Evolutionary conservation across 2,113 vertebrate species (phyloP), one percentile per base, ranked within the genome.

Genomic region (Petrocephalus microphthalmus): DNA sequence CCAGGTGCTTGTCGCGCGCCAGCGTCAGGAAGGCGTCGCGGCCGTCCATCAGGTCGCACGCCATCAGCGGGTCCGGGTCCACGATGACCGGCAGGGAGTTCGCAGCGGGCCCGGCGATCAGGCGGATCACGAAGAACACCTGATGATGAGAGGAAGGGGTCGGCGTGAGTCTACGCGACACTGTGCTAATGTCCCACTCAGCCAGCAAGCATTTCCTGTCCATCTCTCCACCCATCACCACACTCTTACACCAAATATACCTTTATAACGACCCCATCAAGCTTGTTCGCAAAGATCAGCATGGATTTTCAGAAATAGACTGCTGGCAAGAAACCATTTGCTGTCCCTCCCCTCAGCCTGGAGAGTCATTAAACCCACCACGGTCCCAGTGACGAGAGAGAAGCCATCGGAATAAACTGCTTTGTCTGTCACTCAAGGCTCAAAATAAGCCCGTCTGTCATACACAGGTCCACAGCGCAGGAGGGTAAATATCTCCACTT

Each of bases 81-180:
- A 92, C 87, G 0, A 99, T 99, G 42, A 97, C 97, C 37, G 97
- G 97, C 92, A 99, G 92, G 84, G 98, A 96, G 90, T 99, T 99
- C 90, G 97, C 96, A 89, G 97, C 96, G 37, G 97, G 97, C 42
- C 95, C 97, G 25, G 97, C 97, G 22, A 96, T 98, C 86, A 99
- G 95, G 56, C 98, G 97, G 88, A 99, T 99, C 90, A 99, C 98
- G 91, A 99, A 99, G 93, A 99, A 99, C 52, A 99, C 98, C 98
- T 99, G 37, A n/a, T 1, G 5, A 29, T 2, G 2, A 83, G 90
- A 84, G 7, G 42, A 82, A 11, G 56, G 51, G 8, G 15, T 52
- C 8, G 64, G 15, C 64, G 2, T 37, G 45, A 47, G 81, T 13
- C 20, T 42, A 45, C 37, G 7, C 11, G 8, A 87, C 17, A 29